Evolutionary conservation across 2,113 vertebrate genomes (phyloP).

Genomic region (Daphoenositta chrysoptera): DNA sequence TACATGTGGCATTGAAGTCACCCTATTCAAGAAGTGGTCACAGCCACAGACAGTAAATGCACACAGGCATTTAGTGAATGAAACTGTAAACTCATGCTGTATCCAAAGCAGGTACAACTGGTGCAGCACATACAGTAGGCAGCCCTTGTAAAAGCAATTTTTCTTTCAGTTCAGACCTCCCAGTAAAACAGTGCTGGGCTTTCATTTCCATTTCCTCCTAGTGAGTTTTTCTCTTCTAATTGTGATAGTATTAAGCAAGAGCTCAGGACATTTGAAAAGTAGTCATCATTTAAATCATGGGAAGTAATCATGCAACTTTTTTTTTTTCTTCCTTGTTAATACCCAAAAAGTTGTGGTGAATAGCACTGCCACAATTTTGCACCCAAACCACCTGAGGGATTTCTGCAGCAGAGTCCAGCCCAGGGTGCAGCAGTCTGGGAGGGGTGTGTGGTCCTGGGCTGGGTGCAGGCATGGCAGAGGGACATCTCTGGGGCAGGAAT

Average conservation of each 20-base stretch:
- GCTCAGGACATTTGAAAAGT: neutral
- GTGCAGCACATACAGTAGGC: neutral
- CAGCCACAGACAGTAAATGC: neutral
- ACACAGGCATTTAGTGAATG: neutral
- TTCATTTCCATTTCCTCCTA: neutral
- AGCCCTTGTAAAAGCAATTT: neutral
- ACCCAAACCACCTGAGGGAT: neutral
- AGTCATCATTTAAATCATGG: neutral
- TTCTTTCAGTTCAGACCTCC: neutral
- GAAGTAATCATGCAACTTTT: neutral
- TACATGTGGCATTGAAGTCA: neutral
- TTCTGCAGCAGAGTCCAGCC: neutral
- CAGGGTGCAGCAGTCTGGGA: neutral
- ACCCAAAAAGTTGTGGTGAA: neutral
- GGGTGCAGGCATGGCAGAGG: neutral
- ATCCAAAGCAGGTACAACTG: neutral
- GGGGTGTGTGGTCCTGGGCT: neutral
- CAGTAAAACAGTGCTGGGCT: neutral
- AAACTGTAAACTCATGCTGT: neutral
- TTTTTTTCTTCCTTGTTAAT: neutral
- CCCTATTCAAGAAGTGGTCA: neutral
- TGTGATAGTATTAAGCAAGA: neutral
- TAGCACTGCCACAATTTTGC: neutral
- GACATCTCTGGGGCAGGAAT: conserved; percentile 38
- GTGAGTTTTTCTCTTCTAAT: neutral